Evolutionary conservation across 2,797 vertebrate genomes (phyloP), one percentile per base, ranked within the genome.

Genomic region (Sternotherus odoratus): DNA sequence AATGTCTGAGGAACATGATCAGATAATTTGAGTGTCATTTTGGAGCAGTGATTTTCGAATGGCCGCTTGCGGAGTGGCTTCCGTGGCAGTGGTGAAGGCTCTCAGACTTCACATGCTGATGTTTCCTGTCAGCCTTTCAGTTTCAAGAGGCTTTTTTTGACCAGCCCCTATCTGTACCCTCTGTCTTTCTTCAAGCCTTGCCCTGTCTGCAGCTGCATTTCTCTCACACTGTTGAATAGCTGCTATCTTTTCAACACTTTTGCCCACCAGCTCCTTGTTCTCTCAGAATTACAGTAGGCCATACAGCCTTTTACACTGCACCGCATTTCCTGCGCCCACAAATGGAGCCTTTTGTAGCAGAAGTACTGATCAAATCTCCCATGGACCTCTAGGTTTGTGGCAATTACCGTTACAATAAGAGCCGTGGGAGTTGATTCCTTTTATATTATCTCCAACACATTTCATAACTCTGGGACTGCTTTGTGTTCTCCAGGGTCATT

Each of bases 401-500:
- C 26, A 91, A 48, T 63, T 30, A 21, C 77, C 50, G 82, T 28
- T 81, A 28, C 69, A 2, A 1, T 4, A 54, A 69, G 83, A 85
- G 39, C 78, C 60, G 83, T n/a, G 78, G 92, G 89, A 63, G 57
- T 79, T 83, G 75, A 72, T 12, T 53, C 46, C 48, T 39, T 80
- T 63, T 85, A 75, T 81, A 78, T 28, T 0, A 0, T 90, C 12
- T 79, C 66, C 87, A 81, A 57, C 50, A 36, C 1, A 0, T 77
- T 53, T 81, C 48, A 78, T 84, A 54, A 53, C 46, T 85, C 56
- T 89, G 90, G 49, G 46, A 63, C 49, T 77, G 50, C 39, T 28
- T 87, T 85, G 48, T 28, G 8, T 81, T 94, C 90, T 79, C 93
- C 24, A 1, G 57, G 36, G 10, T 82, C 36, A 51, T 66, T 69